Percentiles rank a stretch among this genome's conserved stretches.
These are phyloP conservation scores for Trachelus troglodyta DNA, from an alignment of 2,888 invertebrate species.

Conservation along the genomic window DNA sequence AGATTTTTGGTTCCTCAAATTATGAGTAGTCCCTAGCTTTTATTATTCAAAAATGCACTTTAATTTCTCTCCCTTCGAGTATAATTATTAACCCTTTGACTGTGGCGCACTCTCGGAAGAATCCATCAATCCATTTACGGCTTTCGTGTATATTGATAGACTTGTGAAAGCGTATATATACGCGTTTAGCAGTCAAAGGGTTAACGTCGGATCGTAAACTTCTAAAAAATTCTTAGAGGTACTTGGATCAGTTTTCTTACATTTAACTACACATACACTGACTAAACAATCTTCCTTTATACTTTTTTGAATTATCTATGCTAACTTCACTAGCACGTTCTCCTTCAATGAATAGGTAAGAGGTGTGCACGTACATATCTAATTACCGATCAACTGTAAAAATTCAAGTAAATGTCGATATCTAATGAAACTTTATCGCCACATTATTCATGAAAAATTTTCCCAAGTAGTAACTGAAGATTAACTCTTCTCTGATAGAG, in stretches of 20 bases:
- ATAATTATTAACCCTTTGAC: neutral
- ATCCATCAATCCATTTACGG: too few species aligned
- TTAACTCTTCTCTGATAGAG: neutral
- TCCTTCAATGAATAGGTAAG: neutral
- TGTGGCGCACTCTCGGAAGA: too few species aligned
- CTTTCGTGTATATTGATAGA: too few species aligned
- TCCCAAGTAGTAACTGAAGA: neutral
- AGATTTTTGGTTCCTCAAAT: neutral
- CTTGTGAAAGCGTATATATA: too few species aligned
- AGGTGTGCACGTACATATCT: neutral
- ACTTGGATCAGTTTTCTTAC: too few species aligned
- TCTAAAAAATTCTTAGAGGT: neutral
- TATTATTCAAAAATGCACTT: neutral
- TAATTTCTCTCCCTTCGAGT: neutral
- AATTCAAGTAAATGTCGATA: neutral
- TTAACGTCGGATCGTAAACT: neutral
- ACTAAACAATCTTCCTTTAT: too few species aligned
- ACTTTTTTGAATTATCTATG: too few species aligned
- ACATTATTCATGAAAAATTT: neutral
- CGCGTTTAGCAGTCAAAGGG: too few species aligned
- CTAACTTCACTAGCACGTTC: neutral
- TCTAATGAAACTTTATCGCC: neutral
- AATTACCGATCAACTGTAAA: neutral
- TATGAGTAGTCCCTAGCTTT: neutral
- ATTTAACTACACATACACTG: too few species aligned